Evolutionary conservation across 64 coral and sea anemone genomes (phyloP), one percentile per base, ranked within the genome.

Genomic region (Catalaphyllia jardinei): DNA sequence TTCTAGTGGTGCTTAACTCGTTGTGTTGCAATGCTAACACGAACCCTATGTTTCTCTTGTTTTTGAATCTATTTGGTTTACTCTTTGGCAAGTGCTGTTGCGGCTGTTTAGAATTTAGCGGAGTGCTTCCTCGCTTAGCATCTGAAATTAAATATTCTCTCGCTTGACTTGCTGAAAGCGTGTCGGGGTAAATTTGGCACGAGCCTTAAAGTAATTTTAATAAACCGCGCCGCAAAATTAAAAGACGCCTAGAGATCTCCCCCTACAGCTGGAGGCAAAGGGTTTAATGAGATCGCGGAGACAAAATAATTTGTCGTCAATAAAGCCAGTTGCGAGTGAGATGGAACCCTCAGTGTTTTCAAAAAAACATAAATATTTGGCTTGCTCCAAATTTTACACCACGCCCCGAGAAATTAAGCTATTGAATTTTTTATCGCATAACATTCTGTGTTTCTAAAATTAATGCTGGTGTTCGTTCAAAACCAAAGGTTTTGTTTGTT

Each of bases 341-440:
- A 85, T 25, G 30, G 67, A 82, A 51, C 62, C 22, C 62, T 85
- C 22, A n/a, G 62, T 85, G 81, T 85, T 85, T 79, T 69, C 18
- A 11, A 24, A 46, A 85, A 71, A 85, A 38, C 63, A 85, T 85
- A 85, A 85, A 85, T 71, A 85, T 85, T 85, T 85, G 81, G 81
- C 62, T 71, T 85, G 35, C 62, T 71, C 62, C 63, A 85, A 85
- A 85, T 85, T 85, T 71, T 42, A 52, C 81, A 71, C 81, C 81
- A 85, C 81, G 81, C 81, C 81, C 63, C 62, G 62, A 71, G 63
- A 54, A 91, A 80, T 82, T 76, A 84, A 46, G 51, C 79, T 84
- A 39, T 75, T 91, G 79, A 91, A 91, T 85, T 83, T 91, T 91
- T 84, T 29, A 91, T 91, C 31, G 79, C 55, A 76, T 91, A 91